Percentiles rank a stretch among this genome's conserved stretches.
Evolutionary conservation across 2,888 invertebrate genomes (phyloP).

Genomic region (Rhorus exstirpatorius): DNA sequence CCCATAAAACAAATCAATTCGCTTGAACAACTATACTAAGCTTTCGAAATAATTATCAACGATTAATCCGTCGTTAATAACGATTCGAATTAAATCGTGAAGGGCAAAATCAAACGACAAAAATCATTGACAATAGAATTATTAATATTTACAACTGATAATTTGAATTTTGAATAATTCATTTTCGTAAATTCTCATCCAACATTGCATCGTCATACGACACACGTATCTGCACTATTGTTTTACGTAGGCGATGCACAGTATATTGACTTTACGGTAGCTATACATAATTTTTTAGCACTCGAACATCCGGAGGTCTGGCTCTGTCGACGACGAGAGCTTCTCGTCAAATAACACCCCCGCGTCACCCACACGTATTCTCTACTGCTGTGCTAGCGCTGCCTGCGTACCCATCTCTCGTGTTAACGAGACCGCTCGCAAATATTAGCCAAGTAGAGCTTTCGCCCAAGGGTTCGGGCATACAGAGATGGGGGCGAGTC

Average conservation of each 20-base stretch:
- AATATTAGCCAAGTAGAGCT: conserved; percentile 66
- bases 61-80: no score
- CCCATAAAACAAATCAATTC: no score
- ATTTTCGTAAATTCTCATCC: neutral
- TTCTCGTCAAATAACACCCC: conserved; percentile 48
- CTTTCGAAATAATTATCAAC: no score
- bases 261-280: neutral
- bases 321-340: conserved; percentile 19
- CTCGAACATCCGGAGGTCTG: neutral
- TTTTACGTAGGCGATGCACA: neutral
- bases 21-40: no score
- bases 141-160: no score
- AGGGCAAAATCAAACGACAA: no score
- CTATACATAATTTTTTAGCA: conserved; percentile 15
- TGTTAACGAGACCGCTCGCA: conserved; percentile 68
- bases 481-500: neutral
- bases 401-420: conserved; percentile 17
- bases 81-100: no score
- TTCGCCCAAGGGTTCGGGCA: conserved; percentile 21
- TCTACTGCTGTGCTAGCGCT: neutral
- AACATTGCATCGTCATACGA: neutral
- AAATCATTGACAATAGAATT: no score
- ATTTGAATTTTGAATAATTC: neutral
- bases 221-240: neutral
- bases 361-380: conserved; percentile 18